Conservation (phyloP, 2,888 invertebrate species). For the Pterobdella sp. region DNA sequence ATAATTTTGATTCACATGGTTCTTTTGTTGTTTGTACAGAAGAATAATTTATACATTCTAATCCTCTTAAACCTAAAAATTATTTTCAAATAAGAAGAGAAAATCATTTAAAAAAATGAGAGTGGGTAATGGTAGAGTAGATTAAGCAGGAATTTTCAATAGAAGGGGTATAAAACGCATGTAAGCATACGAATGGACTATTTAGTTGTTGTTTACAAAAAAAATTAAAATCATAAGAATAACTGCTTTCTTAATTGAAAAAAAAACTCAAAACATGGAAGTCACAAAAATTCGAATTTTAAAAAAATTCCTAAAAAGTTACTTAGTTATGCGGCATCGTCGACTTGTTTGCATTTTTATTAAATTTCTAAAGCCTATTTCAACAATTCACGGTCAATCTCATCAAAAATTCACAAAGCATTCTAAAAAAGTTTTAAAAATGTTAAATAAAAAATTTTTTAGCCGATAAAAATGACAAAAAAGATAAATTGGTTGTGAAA, state of each 20-base stretch:
- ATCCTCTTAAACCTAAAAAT: no score
- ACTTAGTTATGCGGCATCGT: background rate
- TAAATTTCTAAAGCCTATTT: background rate
- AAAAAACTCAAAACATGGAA: background rate
- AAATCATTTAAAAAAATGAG: background rate
- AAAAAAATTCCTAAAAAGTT: background rate
- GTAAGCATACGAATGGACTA: slow-evolving; percentile 12
- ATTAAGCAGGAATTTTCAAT: slow-evolving; percentile 13
- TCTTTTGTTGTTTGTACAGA: no score
- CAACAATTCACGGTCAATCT: background rate
- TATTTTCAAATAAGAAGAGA: background rate
- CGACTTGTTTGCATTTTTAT: slow-evolving; percentile 11
- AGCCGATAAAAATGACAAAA: background rate
- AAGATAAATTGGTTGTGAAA: background rate
- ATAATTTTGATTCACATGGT: no score
- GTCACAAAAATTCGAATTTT: background rate
- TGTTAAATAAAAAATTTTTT: background rate
- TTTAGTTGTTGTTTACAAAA: slow-evolving; percentile 12
- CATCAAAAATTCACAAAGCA: background rate
- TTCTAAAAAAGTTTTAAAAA: slow-evolving; percentile 1
- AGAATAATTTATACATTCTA: no score
- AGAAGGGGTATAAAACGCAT: slow-evolving; percentile 11
- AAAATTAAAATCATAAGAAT: slow-evolving; percentile 4
- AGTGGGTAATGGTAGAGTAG: background rate
- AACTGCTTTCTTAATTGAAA: background rate